Evolutionary conservation across 2,888 invertebrate genomes (phyloP).

Genomic region (Gonocerus acuteangulatus): DNA sequence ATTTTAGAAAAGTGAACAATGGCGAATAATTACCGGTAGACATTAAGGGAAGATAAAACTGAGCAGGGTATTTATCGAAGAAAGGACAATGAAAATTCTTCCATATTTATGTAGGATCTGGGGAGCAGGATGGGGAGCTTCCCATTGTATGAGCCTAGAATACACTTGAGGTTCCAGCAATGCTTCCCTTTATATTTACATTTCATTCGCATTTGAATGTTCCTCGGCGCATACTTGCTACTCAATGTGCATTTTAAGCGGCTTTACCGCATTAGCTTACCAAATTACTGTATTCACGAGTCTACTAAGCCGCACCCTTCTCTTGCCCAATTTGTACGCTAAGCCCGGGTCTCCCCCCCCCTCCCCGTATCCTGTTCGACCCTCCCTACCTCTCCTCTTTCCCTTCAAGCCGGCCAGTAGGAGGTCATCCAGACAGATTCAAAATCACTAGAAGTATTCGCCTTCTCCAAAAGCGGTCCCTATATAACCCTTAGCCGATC

Average conservation of each 20-base stretch:
- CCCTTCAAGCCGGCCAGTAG: too few species aligned
- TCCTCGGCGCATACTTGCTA: slow-evolving; percentile 32
- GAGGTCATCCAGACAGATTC: too few species aligned
- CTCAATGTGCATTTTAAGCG: slow-evolving; percentile 35
- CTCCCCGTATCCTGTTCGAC: background rate
- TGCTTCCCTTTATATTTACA: slow-evolving; percentile 32
- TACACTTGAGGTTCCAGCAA: slow-evolving; percentile 25
- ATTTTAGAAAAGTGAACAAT: background rate
- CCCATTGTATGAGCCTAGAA: slow-evolving; percentile 16
- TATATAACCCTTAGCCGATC: background rate
- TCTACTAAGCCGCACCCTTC: slow-evolving; percentile 30
- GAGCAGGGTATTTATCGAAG: slow-evolving; percentile 18
- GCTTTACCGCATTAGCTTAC: slow-evolving; percentile 33
- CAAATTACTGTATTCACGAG: slow-evolving; percentile 34
- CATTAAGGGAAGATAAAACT: background rate
- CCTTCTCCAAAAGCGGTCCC: too few species aligned
- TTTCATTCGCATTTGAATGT: slow-evolving; percentile 35
- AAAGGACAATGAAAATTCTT: slow-evolving; percentile 23
- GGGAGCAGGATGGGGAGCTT: background rate
- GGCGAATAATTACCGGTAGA: background rate
- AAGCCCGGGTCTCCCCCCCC: slow-evolving; percentile 1
- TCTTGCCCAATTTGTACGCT: slow-evolving; percentile 30
- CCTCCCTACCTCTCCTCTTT: slow-evolving; percentile 1
- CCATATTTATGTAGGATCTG: slow-evolving; percentile 23
- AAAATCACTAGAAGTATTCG: too few species aligned